phyloP scores from a whole-genome alignment of 2,797 vertebrate genomes.

The Neosalanx taihuensis region DNA sequence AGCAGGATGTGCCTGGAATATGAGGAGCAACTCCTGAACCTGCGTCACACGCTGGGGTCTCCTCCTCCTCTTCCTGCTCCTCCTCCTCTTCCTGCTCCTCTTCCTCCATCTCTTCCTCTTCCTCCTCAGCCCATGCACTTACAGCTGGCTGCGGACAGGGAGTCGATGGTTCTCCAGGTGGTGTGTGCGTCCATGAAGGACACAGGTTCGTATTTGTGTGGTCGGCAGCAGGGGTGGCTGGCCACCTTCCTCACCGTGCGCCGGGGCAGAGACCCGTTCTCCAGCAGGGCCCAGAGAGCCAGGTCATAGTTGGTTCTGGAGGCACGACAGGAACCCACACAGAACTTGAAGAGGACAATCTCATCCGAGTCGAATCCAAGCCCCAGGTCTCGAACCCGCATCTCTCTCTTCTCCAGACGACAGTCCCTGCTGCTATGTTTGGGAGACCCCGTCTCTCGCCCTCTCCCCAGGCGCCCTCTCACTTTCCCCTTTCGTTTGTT shows the following conservation, averaged over 20 bases:
- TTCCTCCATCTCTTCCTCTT: conserved; percentile 1
- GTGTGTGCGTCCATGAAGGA: conserved; percentile 92
- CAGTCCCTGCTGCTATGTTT: conserved; percentile 80
- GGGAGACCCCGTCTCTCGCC: conserved; percentile 51
- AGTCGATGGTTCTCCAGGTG: conserved; percentile 87
- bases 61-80: background rate
- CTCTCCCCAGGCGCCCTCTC: conserved; percentile 31
- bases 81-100: background rate
- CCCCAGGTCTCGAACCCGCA: conserved; percentile 87
- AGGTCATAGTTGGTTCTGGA: conserved; percentile 86
- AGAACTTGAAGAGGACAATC: conserved; percentile 92
- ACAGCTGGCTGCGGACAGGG: conserved; percentile 87
- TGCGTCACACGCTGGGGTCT: background rate
- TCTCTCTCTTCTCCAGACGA: conserved; percentile 80
- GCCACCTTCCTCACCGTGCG: conserved; percentile 69
- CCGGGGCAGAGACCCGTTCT: conserved; percentile 73
- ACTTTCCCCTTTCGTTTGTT: conserved; percentile 56
- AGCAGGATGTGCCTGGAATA: conserved; percentile 31
- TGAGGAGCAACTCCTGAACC: background rate
- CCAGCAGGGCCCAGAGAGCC: conserved; percentile 79
- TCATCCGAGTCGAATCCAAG: conserved; percentile 92
- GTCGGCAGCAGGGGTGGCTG: conserved; percentile 89
- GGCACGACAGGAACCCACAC: conserved; percentile 87
- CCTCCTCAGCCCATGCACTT: conserved; percentile 85
- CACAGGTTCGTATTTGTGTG: conserved; percentile 83